Conservation (phyloP, 92 coral and sea anemone species). For the Virgularia gustaviana region DNA sequence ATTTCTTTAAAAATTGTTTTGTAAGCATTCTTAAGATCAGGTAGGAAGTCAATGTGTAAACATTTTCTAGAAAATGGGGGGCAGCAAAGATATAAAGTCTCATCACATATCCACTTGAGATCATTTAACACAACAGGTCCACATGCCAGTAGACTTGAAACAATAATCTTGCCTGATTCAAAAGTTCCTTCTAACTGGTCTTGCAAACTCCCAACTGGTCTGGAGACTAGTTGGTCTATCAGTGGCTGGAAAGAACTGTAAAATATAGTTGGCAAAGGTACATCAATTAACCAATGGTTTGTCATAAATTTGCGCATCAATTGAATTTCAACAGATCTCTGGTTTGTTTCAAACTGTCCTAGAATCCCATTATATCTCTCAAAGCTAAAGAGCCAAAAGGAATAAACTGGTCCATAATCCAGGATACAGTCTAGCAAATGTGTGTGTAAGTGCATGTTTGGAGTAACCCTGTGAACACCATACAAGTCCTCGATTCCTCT, state of each 20-base stretch:
- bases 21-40: constrained; percentile 43
- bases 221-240: constrained; percentile 20
- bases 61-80: constrained; percentile 17
- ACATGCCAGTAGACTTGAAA: constrained; percentile 41
- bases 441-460: constrained; percentile 60
- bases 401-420: constrained; percentile 34
- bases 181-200: constrained; percentile 7
- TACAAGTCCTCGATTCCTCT: constrained; percentile 17
- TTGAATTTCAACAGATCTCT: constrained; percentile 1
- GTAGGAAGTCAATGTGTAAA: constrained; percentile 36
- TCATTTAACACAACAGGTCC: constrained; percentile 54
- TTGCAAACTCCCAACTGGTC: constrained; percentile 45
- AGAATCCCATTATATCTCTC: constrained; percentile 10
- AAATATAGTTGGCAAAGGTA: constrained; percentile 39
- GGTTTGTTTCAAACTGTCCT: neutral
- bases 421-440: constrained; percentile 35
- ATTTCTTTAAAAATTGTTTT: constrained; percentile 45
- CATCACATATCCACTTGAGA: constrained; percentile 18
- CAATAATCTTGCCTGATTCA: constrained; percentile 36
- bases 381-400: constrained; percentile 35
- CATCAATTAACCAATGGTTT: constrained; percentile 34
- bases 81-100: constrained; percentile 4
- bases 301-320: constrained; percentile 20
- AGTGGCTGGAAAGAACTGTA: constrained; percentile 37
- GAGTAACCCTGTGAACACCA: constrained; percentile 42